These are phyloP conservation scores for Myotis lucifugus DNA, from an alignment of 2,113 vertebrate species.

Conservation along the genomic window DNA sequence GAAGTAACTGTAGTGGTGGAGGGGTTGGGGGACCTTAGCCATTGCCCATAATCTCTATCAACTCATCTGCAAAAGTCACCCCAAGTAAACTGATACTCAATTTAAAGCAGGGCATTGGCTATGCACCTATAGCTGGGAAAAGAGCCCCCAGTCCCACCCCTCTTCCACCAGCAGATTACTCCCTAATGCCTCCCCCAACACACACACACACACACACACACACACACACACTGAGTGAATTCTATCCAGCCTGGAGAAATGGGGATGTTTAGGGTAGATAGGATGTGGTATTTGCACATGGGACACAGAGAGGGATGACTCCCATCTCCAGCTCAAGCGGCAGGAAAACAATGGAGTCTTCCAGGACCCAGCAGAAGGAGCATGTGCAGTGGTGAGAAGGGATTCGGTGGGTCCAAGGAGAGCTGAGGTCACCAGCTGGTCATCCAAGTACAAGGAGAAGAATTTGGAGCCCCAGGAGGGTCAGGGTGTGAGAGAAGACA, in stretches of 20 bases:
- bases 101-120: background rate
- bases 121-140: background rate
- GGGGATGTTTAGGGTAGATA: background rate
- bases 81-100: background rate
- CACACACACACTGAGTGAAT: background rate
- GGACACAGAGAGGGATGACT: background rate
- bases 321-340: background rate
- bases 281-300: background rate
- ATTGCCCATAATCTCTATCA: background rate
- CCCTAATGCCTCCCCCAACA: background rate
- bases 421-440: background rate
- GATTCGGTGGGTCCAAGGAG: background rate
- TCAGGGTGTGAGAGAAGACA: background rate
- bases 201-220: too few species aligned
- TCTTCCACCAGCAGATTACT: background rate
- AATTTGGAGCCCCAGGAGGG: background rate
- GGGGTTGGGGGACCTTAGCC: background rate
- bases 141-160: too few species aligned
- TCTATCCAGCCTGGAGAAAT: background rate
- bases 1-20: background rate
- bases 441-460: background rate
- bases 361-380: background rate
- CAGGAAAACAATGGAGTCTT: background rate
- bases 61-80: background rate
- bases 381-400: background rate